Evolutionary conservation across 2,797 vertebrate species (phyloP).

Genomic region (Clarias fuscus): DNA sequence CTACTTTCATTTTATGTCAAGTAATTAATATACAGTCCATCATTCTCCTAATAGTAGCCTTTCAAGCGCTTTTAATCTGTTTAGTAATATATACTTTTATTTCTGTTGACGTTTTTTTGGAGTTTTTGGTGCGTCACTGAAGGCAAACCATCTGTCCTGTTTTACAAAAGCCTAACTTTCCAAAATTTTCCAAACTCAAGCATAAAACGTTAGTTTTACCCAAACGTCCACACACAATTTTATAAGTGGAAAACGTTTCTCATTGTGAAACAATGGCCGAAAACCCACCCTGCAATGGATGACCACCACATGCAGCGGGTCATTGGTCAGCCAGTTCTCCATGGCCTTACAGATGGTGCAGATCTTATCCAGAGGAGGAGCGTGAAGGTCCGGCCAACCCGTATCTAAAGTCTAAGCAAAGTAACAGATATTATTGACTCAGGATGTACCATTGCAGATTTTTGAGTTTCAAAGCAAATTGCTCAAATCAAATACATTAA

Average conservation of each 20-base stretch:
- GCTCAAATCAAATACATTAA: background rate
- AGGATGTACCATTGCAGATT: background rate
- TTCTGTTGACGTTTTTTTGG: background rate
- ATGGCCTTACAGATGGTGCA: constrained; percentile 96
- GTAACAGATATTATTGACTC: constrained; percentile 21
- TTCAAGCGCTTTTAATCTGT: background rate
- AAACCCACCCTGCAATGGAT: constrained; percentile 91
- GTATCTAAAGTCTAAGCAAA: constrained; percentile 86
- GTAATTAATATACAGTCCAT: background rate
- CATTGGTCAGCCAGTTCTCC: constrained; percentile 89
- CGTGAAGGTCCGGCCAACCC: constrained; percentile 94
- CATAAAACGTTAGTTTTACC: background rate
- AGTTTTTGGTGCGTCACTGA: background rate
- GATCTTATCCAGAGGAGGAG: constrained; percentile 91
- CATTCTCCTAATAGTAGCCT: background rate
- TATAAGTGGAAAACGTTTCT: background rate
- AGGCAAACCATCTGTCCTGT: background rate
- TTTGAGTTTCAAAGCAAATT: background rate
- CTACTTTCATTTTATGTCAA: background rate
- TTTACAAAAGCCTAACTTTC: background rate
- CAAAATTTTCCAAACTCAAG: background rate
- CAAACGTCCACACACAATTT: background rate
- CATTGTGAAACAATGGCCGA: too few relatives aligned
- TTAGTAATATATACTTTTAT: background rate
- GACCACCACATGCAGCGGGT: constrained; percentile 89